Base-by-base conservation (phyloP, 1,140 invertebrate genomes). In the Ceratina calcarata region DNA sequence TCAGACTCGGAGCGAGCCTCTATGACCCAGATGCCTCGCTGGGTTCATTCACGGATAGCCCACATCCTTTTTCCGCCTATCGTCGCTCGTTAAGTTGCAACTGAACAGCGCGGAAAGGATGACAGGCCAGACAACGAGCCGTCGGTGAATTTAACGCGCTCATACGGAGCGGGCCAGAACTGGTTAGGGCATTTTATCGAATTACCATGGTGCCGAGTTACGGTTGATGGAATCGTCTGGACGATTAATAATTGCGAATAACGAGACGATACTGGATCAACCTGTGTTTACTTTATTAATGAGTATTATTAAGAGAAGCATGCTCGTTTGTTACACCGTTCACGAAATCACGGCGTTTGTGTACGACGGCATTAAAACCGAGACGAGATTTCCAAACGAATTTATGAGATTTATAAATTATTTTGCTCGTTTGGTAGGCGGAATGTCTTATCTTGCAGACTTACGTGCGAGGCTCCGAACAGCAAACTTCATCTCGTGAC, bases 41-140 rank as follows among this genome's bases (percentile, higher is more conserved):
- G 10, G 51, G 57, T 27, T 73, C 67, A 72, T 71, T 45, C 61
- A 55, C n/a, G 61, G 61, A 74, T 70, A 27, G 70, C 45, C 71
- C 67, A 60, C 51, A 66, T 73, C 64, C 73, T 81, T 81, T 85
- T 84, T 53, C 78, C 27, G 78, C 78, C 72, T 77, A 81, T 84
- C 70, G 73, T n/a, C 24, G 20, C 78, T 85, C 64, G 78, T 85
- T 85, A 66, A 76, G 57, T 76, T 81, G 82, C 78, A 77, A 84
- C 84, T 84, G 78, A 80, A 75, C 65, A 58, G 3, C 6, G 4
- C 12, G 55, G 61, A 27, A 75, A 55, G 57, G 67, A 32, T 15
- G 67, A 81, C 45, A 55, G 37, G 15, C 20, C 7, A 8, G 58
- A 13, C 45, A 15, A n/a, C 37, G 37, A 8, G 37, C 37, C 37